Base-by-base conservation (phyloP, 2,113 vertebrate species). In the Setophaga kirtlandii region DNA sequence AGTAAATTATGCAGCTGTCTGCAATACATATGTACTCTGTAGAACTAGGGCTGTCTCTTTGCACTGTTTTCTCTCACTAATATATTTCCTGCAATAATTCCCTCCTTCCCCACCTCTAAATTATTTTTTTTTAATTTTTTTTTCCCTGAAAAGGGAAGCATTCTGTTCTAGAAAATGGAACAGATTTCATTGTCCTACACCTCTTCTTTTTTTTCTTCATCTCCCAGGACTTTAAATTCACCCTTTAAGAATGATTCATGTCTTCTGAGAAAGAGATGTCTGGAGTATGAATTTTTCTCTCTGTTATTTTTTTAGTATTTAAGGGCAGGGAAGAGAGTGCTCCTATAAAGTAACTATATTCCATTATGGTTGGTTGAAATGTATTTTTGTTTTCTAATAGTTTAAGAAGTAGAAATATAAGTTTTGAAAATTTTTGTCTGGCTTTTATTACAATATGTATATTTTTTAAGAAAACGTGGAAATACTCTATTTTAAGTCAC, bases 1-100 rank as follows among this genome's bases (percentile, higher is more conserved):
- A 28, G 56, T 71, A 89, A 89, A 89, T 95, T 78, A 87, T 67
- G 64, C 56, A 95, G 44, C 64, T 94, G 60, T 79, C 87, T 93
- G 67, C 49, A 49, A 85, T 62, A 49, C 60, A 65, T 50, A 83
- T 1, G 2, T 64, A 64, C 41, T 56, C 65, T 65, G 28, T 33
- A 62, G 39, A 85, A 41, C n/a, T 42, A 28, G 8, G 27, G 21
- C 28, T 74, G 37, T 37, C 28, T 88, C 15, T 56, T 53, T 78
- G 65, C 59, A 42, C 49, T 74, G 35, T 77, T 73, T 87, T 94
- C 41, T 75, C 56, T 78, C 83, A 74, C 77, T 64, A 94, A 79
- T 87, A 91, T 79, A 87, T 44, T 12, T 89, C 15, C 60, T 64
- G 47, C 27, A 75, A 42, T 55, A 92, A 73, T 49, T 65, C 31